Conservation (phyloP, 2,888 invertebrate species). For the Vanessa cardui region DNA sequence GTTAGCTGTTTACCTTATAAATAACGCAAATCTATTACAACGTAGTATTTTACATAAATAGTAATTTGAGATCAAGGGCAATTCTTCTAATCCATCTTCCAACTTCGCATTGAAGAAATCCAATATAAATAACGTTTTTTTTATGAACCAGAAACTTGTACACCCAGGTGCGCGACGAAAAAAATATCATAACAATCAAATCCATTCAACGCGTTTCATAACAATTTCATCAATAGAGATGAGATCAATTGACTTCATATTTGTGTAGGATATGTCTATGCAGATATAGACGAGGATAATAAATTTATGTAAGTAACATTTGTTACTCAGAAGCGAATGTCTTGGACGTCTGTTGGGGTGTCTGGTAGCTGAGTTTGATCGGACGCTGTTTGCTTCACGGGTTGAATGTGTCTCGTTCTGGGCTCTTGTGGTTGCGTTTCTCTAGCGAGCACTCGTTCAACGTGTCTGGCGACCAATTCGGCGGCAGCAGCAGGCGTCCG, state of each 20-base stretch:
- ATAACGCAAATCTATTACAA: conserved; percentile 68
- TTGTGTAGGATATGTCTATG: conserved; percentile 16
- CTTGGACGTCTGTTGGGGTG: conserved; percentile 86
- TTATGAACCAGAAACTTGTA: conserved; percentile 46
- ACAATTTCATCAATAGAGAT: conserved; percentile 51
- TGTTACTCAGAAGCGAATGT: conserved; percentile 80
- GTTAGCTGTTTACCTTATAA: conserved; percentile 51
- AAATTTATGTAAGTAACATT: conserved; percentile 13
- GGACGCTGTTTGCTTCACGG: conserved; percentile 60
- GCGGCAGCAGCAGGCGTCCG: conserved; percentile 76
- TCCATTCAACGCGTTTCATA: conserved; percentile 47
- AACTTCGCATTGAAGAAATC: conserved; percentile 42
- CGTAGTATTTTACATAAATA: conserved; percentile 72
- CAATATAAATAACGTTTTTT: conserved; percentile 41
- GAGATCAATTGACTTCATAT: conserved; percentile 59
- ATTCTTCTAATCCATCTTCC: conserved; percentile 53
- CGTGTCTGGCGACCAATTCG: conserved; percentile 81
- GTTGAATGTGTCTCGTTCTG: conserved; percentile 57
- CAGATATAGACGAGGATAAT: conserved; percentile 19
- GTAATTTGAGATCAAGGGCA: conserved; percentile 80
- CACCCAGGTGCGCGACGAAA: conserved; percentile 68
- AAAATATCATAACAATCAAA: conserved; percentile 59
- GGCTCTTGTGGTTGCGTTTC: conserved; percentile 79
- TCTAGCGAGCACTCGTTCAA: conserved; percentile 83
- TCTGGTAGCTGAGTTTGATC: conserved; percentile 76